Base-by-base conservation (phyloP, 2,113 vertebrate species). In the Azemiops feae region DNA sequence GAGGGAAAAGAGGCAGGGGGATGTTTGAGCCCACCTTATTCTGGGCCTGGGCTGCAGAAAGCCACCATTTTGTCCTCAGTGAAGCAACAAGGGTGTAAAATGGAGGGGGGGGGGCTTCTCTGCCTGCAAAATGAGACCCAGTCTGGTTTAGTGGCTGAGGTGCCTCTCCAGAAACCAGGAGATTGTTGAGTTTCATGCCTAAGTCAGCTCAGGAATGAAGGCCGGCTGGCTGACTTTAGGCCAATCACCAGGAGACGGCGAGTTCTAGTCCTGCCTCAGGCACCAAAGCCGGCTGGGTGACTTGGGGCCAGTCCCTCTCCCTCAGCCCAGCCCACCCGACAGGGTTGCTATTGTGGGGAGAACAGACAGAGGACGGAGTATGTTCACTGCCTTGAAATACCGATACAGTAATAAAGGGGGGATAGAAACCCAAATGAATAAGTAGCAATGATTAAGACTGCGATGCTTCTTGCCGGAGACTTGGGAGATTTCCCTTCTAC, bases 21-120 rank as follows among this genome's bases (percentile, higher is more conserved):
- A 5, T 0, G 16, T 18, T 1, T 23, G 1, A 91, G 0, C 0
- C 60, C 60, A 64, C 27, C 60, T 14, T 27, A 5, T 64, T 34
- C n/a, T 74, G 69, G 1, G 2, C 64, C 5, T 69, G 11, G 60
- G 60, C 27, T 30, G 27, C 23, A 1, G 11, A 69, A n/a, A 34
- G 64, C 14, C 14, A 5, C 30, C 1, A 11, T 64, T 14, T 5
- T 64, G 27, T 27, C 60, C 11, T n/a, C 60, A n/a, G 64, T 2
- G 64, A 34, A 34, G 2, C 64, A n/a, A 16, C 30, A 16, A 5
- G 18, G 69, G 3, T 7, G 14, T 6, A 34, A 74, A 74, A 18
- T 5, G 55, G 55, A 23, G 55, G 69, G 64, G 30, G 5, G 64
- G 64, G n/a, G 64, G 5, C n/a, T 74, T n/a, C 30, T n/a, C 34